A percentile compares a stretch with the other conserved stretches of the same genome.
phyloP scores from a whole-genome alignment of 2,113 vertebrate species.

The Pholis gunnellus region DNA sequence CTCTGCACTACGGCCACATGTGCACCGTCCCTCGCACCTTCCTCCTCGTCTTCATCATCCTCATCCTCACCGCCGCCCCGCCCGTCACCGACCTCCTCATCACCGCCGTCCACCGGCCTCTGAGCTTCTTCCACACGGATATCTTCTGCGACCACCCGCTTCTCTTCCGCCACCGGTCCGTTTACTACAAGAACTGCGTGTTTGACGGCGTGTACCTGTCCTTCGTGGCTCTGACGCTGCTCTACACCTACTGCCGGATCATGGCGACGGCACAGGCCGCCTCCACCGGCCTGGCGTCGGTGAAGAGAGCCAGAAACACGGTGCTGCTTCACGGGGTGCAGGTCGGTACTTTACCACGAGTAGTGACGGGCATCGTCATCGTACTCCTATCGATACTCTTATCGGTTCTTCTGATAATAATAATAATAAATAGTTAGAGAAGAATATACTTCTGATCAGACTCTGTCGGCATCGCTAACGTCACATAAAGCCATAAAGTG shows the following conservation, averaged over 20 bases:
- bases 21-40: slow-evolving; percentile 80
- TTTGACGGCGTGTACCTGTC: slow-evolving; percentile 83
- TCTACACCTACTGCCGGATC: slow-evolving; percentile 85
- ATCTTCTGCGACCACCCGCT: slow-evolving; percentile 83
- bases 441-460: no score
- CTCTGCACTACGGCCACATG: slow-evolving; percentile 79
- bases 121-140: slow-evolving; percentile 60
- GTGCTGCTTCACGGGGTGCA: slow-evolving; percentile 82
- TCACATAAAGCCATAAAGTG: no score
- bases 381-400: no score
- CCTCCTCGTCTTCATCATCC: slow-evolving; percentile 70
- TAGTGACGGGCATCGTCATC: no score
- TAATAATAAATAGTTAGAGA: no score
- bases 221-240: slow-evolving; percentile 78
- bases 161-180: slow-evolving; percentile 74
- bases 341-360: slow-evolving; percentile 24
- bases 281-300: slow-evolving; percentile 72
- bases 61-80: slow-evolving; percentile 64
- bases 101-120: slow-evolving; percentile 68
- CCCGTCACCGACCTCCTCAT: slow-evolving; percentile 82
- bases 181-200: slow-evolving; percentile 83
- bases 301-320: slow-evolving; percentile 81
- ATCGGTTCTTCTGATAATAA: no score
- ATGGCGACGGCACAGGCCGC: slow-evolving; percentile 77
- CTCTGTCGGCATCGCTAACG: no score